Evolutionary conservation across 1,140 invertebrate species (phyloP).

Genomic region (Aphaenogaster rudis): DNA sequence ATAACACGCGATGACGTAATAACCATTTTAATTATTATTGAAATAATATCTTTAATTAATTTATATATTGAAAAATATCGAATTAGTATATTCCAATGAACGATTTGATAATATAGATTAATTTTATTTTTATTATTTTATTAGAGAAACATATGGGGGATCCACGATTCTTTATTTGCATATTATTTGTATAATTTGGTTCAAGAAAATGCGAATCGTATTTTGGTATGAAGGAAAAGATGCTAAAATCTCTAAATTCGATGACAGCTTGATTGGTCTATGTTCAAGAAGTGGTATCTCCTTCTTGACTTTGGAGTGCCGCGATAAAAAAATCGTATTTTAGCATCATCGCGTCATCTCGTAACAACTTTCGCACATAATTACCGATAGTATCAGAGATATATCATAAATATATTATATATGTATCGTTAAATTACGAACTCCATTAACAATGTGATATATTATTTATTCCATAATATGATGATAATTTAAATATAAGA

Average conservation of each 20-base stretch:
- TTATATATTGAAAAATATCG: not conserved
- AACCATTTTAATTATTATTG: constrained; percentile 1
- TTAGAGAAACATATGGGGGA: not conserved
- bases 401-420: not conserved
- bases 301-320: constrained; percentile 34
- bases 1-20: not conserved
- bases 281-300: constrained; percentile 21
- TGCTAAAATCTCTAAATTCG: constrained; percentile 6
- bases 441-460: not conserved
- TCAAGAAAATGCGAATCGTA: not conserved
- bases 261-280: constrained; percentile 25
- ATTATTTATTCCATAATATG: not conserved
- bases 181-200: constrained; percentile 2
- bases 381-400: not conserved
- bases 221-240: not conserved
- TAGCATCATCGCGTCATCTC: constrained; percentile 9
- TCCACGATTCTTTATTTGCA: not conserved
- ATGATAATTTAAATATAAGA: not conserved
- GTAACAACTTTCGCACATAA: constrained; percentile 4
- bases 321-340: constrained; percentile 39
- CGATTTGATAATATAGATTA: not conserved
- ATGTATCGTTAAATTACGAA: not conserved
- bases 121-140: not conserved
- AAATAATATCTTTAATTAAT: constrained; percentile 8
- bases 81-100: not conserved